Conservation (phyloP, 2,888 invertebrate species). For the Strigamia transsilvanica region DNA sequence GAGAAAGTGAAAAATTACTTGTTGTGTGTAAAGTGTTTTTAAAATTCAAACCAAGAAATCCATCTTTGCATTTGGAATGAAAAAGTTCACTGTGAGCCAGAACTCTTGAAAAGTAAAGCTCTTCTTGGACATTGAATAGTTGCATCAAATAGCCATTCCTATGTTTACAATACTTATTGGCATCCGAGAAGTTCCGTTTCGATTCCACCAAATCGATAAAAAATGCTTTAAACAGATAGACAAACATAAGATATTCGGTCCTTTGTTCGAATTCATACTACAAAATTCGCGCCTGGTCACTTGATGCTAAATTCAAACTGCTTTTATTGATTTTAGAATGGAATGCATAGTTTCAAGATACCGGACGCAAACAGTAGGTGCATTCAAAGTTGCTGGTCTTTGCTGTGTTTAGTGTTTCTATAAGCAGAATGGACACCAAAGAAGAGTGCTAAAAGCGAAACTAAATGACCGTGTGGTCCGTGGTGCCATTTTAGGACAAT, state of each 20-base stretch:
- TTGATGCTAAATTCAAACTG: not conserved
- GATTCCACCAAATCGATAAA: conserved; percentile 26
- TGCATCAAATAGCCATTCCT: conserved; percentile 23
- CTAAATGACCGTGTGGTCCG: too few relatives aligned
- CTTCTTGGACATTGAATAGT: not conserved
- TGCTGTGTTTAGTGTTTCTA: too few relatives aligned
- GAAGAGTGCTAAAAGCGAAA: too few relatives aligned
- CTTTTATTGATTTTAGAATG: too few relatives aligned
- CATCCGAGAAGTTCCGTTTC: not conserved
- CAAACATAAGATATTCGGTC: too few relatives aligned
- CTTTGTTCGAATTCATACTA: too few relatives aligned
- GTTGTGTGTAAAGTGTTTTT: not conserved
- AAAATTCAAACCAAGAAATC: conserved; percentile 9
- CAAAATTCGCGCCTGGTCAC: not conserved
- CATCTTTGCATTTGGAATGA: not conserved
- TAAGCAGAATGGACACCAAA: too few relatives aligned
- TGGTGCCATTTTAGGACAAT: too few relatives aligned
- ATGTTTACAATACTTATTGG: not conserved
- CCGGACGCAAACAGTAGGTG: too few relatives aligned
- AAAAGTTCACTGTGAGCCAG: not conserved
- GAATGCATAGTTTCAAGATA: too few relatives aligned
- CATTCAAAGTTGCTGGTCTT: too few relatives aligned
- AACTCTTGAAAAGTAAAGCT: not conserved
- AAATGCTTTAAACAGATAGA: not conserved
- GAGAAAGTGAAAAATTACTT: not conserved